These are phyloP conservation scores for Scomberomorus guttatus DNA, from an alignment of 2,797 vertebrate genomes.

Conservation along the genomic window DNA sequence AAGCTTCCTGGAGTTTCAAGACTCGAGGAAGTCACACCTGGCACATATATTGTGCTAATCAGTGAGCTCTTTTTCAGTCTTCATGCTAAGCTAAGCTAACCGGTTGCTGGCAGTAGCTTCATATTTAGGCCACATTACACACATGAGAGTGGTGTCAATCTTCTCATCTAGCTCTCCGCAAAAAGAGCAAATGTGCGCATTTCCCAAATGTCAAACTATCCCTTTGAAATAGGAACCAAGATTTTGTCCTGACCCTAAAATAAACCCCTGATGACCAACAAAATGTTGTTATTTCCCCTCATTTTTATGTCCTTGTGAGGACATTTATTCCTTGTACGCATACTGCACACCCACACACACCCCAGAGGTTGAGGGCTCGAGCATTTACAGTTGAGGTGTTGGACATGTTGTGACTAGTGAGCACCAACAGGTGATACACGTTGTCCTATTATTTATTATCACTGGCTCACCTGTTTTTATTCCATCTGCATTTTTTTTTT, in stretches of 20 bases:
- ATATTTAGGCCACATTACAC: neutral
- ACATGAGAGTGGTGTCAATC: neutral
- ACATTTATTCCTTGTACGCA: neutral
- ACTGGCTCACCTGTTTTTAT: neutral
- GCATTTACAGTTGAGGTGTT: conserved; percentile 31
- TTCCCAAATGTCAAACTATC: neutral
- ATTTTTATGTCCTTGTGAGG: neutral
- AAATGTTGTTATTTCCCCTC: neutral
- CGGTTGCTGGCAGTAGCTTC: neutral
- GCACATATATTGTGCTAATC: neutral
- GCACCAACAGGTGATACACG: conserved; percentile 27
- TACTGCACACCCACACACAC: conserved; percentile 5
- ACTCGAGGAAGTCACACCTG: neutral
- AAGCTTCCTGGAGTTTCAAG: neutral
- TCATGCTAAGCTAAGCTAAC: neutral
- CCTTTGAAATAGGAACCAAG: neutral
- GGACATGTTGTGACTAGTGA: conserved; percentile 57
- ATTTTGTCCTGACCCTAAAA: neutral
- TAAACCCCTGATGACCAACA: neutral
- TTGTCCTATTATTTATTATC: conserved; percentile 2
- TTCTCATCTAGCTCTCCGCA: neutral
- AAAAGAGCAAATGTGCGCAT: neutral
- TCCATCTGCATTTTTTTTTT: neutral
- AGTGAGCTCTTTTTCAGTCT: neutral
- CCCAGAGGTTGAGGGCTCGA: conserved; percentile 33